These are phyloP conservation scores for Spheniscus humboldti DNA, from an alignment of 2,797 vertebrate species.

Conservation along the genomic window DNA sequence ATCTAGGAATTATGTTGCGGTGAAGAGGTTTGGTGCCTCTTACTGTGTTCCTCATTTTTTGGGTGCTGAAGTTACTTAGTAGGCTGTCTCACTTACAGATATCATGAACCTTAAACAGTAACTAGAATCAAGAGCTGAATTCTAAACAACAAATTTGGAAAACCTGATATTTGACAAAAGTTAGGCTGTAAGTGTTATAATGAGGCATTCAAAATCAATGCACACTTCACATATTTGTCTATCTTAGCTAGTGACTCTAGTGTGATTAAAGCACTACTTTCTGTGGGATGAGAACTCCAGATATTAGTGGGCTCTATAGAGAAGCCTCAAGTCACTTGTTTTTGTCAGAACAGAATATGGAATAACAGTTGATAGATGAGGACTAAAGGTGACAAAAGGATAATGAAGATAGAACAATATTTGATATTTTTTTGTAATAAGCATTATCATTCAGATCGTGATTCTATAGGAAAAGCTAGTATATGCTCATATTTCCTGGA, in stretches of 20 bases:
- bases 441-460: not conserved
- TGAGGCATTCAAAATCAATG: not conserved
- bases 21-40: not conserved
- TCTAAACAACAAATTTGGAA: not conserved
- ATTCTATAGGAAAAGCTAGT: not conserved
- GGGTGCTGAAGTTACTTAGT: not conserved
- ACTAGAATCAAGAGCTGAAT: not conserved
- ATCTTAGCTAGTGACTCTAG: not conserved
- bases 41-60: not conserved
- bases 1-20: not conserved
- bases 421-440: not conserved
- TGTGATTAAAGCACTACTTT: not conserved
- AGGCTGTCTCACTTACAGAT: not conserved
- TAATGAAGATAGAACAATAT: not conserved
- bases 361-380: not conserved
- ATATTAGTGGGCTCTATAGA: not conserved
- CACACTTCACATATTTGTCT: not conserved
- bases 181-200: not conserved
- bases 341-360: not conserved
- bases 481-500: not conserved
- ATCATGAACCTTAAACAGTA: not conserved
- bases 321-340: not conserved
- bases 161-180: not conserved
- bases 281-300: not conserved
- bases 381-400: not conserved